Percentiles rank a stretch among this genome's conserved stretches.
These are phyloP conservation scores for Oreohelix idahoensis DNA, from an alignment of 1,140 invertebrate genomes.

Conservation along the genomic window DNA sequence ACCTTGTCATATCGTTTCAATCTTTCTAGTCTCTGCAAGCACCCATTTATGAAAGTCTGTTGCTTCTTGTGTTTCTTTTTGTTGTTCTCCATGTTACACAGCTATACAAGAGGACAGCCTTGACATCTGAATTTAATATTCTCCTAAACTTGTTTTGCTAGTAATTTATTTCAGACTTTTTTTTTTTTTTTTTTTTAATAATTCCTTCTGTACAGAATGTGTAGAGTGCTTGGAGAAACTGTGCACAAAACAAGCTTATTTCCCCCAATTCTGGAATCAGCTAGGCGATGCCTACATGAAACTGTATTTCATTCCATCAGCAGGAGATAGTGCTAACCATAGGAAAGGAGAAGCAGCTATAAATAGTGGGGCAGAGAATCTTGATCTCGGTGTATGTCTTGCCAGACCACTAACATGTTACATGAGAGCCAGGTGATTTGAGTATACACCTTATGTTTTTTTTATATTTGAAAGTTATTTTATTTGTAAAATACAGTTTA, in stretches of 20 bases:
- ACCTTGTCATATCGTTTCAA: no score
- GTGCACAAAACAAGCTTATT: constrained; percentile 24
- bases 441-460: not conserved
- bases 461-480: no score
- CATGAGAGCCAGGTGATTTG: constrained; percentile 44
- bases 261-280: constrained; percentile 45
- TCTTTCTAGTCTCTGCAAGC: no score
- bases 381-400: not conserved
- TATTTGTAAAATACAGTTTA: no score
- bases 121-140: no score
- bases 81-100: no score
- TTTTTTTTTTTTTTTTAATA: no score
- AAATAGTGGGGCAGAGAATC: not conserved
- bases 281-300: constrained; percentile 39
- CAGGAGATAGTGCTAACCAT: not conserved
- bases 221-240: constrained; percentile 5
- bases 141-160: no score
- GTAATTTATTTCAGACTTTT: no score
- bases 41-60: no score
- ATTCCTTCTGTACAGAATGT: constrained; percentile 15
- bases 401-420: constrained; percentile 39
- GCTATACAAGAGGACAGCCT: no score
- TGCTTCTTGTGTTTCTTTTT: no score
- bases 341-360: not conserved
- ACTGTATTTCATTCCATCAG: not conserved